Conservation (phyloP, 2,888 invertebrate genomes). For the Epinotia nisella region DNA sequence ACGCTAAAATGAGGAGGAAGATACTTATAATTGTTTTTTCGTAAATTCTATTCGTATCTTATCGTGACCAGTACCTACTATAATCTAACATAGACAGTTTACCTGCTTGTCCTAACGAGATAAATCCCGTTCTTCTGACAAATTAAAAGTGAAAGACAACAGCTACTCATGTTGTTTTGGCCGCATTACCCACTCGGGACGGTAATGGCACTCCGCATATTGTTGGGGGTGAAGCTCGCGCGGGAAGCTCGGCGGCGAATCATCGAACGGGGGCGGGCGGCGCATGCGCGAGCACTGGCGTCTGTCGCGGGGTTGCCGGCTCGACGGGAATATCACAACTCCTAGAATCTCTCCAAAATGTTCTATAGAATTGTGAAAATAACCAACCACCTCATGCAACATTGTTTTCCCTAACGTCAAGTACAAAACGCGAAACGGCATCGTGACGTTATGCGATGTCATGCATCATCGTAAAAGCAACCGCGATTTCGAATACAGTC, state of each 20-base stretch:
- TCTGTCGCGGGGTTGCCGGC: constrained; percentile 55
- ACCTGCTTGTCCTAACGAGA: no score
- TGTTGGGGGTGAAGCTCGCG: constrained; percentile 49
- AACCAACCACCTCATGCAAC: background rate
- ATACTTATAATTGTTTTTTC: no score
- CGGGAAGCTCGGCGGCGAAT: constrained; percentile 59
- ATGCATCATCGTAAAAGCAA: no score
- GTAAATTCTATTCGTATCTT: no score
- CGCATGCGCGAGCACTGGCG: constrained; percentile 64
- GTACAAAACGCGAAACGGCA: no score
- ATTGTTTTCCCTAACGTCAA: no score
- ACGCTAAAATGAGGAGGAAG: no score
- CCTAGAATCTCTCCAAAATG: background rate
- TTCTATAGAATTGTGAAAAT: background rate
- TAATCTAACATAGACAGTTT: no score
- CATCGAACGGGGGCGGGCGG: constrained; percentile 78
- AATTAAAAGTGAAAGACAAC: background rate
- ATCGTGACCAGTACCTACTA: no score
- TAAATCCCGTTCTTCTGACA: background rate
- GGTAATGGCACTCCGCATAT: constrained; percentile 42
- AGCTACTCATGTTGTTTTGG: constrained; percentile 26
- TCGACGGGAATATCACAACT: constrained; percentile 10
- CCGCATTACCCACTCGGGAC: constrained; percentile 38
- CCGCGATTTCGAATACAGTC: no score
- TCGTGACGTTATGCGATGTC: no score